Base-by-base conservation (phyloP, 2,888 invertebrate genomes). In the Andrena hattorfiana region DNA sequence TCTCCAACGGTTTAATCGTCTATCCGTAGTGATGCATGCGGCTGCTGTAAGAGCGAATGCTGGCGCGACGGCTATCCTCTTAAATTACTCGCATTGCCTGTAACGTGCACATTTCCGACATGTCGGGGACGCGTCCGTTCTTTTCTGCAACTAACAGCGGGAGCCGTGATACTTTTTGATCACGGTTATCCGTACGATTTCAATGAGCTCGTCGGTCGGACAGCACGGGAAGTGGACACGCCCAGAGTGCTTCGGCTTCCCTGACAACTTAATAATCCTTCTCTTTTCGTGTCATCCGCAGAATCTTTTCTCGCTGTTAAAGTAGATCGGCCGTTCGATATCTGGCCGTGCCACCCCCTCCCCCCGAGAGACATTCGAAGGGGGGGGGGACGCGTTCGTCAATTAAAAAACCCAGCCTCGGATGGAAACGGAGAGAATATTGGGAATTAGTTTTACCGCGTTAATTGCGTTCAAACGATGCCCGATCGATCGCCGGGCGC, bases 181-280 rank as follows among this genome's bases (percentile, higher is more conserved):
- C 73, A 83, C 68, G 60, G 69, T 66, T 62, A 56, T 73, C 72
- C 66, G 71, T 66, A 42, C 71, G 81, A 82, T 69, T 62, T 70
- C 67, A 71, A 74, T 75, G 74, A 83, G 80, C 71, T 68, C 71
- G 74, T 70, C 74, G 69, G 63, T 2, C 83, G 70, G 85, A 85
- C 77, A 83, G 69, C 83, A 49, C 66, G 74, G 87, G 79, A 83
- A 87, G 72, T 81, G 78, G 82, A 82, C 82, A 70, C 78, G 78
- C 49, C 51, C 62, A 72, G 70, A 80, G 74, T 28, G 70, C 75
- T 28, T 86, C 77, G 69, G 59, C 63, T 64, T 56, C 23, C 20
- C 80, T 76, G 86, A 86, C 86, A 87, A 86, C 80, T 86, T 86
- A 86, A 86, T 86, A 85, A 87, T 85, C 87, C 85, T 75, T 77